Conservation (phyloP, 2,888 invertebrate species). For the Coleophora deauratella region DNA sequence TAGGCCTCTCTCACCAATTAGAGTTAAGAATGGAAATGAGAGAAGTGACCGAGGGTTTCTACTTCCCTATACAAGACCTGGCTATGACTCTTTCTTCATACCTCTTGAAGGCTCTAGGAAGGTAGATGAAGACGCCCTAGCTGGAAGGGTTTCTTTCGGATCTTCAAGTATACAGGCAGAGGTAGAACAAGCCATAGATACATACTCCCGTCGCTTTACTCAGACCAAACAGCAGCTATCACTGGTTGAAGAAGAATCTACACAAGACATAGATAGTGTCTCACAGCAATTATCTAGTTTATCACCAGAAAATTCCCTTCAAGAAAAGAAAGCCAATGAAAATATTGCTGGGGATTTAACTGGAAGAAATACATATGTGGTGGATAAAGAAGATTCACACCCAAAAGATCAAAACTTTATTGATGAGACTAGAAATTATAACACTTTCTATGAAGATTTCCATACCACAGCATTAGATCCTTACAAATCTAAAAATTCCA, state of each 20-base stretch:
- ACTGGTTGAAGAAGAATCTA: constrained; percentile 67
- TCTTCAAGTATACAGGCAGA: constrained; percentile 31
- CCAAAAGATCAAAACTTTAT: constrained; percentile 28
- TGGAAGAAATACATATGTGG: constrained; percentile 22
- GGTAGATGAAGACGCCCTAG: constrained; percentile 25
- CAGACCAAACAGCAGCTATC: constrained; percentile 60
- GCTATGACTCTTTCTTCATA: constrained; percentile 55
- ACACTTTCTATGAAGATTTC: constrained; percentile 56
- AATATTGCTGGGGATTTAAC: constrained; percentile 20
- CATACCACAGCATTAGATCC: constrained; percentile 28
- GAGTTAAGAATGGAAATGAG: constrained; percentile 26
- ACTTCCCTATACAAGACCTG: constrained; percentile 24
- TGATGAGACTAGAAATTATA: constrained; percentile 45
- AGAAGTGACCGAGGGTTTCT: neutral
- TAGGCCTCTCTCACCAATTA: constrained; percentile 36
- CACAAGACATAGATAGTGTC: constrained; percentile 60
- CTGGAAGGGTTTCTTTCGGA: constrained; percentile 41
- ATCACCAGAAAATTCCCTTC: constrained; percentile 43
- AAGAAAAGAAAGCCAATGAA: constrained; percentile 26
- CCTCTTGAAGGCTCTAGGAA: constrained; percentile 37
- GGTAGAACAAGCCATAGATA: constrained; percentile 45
- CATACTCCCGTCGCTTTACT: constrained; percentile 40
- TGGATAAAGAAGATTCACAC: constrained; percentile 27
- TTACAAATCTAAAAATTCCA: constrained; percentile 42
- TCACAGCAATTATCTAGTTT: constrained; percentile 49